phyloP scores from a whole-genome alignment of 2,888 invertebrate species.

The Lasioglossum zephyrum region DNA sequence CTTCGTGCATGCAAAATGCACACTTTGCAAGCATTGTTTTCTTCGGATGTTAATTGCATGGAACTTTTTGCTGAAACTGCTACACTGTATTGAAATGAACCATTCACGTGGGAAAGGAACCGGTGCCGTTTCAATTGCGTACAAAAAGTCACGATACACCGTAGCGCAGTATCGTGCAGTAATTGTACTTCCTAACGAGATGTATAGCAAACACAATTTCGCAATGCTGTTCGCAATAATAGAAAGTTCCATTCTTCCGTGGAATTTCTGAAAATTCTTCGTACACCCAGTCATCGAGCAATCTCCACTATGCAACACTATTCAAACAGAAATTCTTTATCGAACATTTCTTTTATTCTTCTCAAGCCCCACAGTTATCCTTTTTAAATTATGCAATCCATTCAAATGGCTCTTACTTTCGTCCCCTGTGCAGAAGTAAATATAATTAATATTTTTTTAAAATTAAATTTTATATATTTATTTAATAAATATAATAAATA shows the following conservation, averaged over 20 bases:
- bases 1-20: neutral
- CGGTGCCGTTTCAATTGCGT: slow-evolving; percentile 19
- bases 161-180: slow-evolving; percentile 32
- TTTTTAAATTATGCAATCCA: neutral
- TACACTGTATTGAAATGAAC: slow-evolving; percentile 32
- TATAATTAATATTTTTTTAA: too few species aligned
- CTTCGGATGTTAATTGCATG: slow-evolving; percentile 3
- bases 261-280: slow-evolving; percentile 7
- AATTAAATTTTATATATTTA: too few species aligned
- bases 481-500: too few species aligned
- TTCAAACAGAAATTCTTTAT: neutral
- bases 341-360: neutral
- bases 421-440: too few species aligned
- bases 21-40: neutral
- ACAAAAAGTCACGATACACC: slow-evolving; percentile 43
- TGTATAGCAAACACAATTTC: slow-evolving; percentile 30
- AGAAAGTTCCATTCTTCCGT: neutral
- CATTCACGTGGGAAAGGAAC: slow-evolving; percentile 26
- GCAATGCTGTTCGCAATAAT: slow-evolving; percentile 9
- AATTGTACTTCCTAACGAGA: slow-evolving; percentile 38
- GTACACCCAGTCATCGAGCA: neutral
- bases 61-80: neutral
- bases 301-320: neutral
- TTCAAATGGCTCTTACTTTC: neutral
- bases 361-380: neutral